These are phyloP conservation scores for Copsychus sechellarum DNA, from an alignment of 2,113 vertebrate species.

Conservation along the genomic window DNA sequence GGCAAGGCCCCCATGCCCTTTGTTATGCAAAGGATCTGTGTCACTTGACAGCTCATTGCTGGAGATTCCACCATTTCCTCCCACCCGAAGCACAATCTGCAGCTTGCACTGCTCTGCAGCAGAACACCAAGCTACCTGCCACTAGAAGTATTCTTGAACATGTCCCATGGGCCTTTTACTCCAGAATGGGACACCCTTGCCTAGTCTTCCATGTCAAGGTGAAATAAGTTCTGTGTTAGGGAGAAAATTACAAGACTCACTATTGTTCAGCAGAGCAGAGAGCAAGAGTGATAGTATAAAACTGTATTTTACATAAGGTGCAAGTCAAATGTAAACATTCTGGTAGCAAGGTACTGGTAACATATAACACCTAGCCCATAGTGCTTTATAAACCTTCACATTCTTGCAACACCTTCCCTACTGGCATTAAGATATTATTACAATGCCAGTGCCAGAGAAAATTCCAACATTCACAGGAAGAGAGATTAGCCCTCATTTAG, in stretches of 20 bases:
- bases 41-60: fast-evolving
- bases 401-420: not conserved
- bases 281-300: not conserved
- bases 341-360: not conserved
- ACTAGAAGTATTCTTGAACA: not conserved
- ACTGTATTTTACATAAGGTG: not conserved
- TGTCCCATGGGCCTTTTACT: not conserved
- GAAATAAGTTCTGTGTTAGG: not conserved
- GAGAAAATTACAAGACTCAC: not conserved
- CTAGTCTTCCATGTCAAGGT: not conserved
- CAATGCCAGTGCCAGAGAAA: not conserved
- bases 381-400: not conserved
- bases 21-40: not conserved
- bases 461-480: not conserved
- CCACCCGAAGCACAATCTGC: not conserved
- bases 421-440: not conserved
- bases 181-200: not conserved
- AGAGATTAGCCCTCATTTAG: not conserved
- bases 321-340: not conserved
- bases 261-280: not conserved
- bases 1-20: not conserved
- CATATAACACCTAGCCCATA: not conserved
- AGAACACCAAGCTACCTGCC: fast-evolving
- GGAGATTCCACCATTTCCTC: not conserved
- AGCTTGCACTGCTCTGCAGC: not conserved